Percentiles rank a stretch among this genome's conserved stretches.
Evolutionary conservation across 2,113 vertebrate species (phyloP).

Genomic region (Drymodes brunneopygia): DNA sequence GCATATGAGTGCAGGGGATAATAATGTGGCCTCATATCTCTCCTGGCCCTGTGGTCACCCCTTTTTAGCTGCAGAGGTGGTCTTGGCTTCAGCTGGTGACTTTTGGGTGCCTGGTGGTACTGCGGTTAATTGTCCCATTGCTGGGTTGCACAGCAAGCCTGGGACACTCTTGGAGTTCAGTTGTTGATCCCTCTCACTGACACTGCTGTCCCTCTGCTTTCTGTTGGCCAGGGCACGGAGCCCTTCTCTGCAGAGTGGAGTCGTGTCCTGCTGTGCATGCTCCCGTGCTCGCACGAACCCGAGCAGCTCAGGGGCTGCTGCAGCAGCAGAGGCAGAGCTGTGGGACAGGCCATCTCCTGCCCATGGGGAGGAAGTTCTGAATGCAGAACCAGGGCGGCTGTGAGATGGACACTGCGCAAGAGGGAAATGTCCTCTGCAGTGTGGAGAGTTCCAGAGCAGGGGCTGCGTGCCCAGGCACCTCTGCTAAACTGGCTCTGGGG

Average conservation of each 20-base stretch:
- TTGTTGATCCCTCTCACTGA: background rate
- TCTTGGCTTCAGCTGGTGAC: background rate
- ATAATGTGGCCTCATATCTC: background rate
- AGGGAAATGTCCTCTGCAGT: background rate
- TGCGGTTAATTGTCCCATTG: background rate
- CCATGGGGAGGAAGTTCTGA: background rate
- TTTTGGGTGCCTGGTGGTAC: background rate
- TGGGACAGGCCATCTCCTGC: background rate
- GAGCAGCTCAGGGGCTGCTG: background rate
- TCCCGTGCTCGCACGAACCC: rapidly evolving
- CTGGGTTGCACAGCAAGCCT: background rate
- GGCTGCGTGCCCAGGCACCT: background rate
- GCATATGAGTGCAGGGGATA: background rate
- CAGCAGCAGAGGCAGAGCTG: background rate
- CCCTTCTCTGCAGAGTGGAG: background rate
- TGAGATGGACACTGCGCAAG: background rate
- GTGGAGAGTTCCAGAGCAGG: background rate
- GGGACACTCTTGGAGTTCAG: background rate
- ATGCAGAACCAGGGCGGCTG: background rate
- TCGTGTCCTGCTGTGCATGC: rapidly evolving
- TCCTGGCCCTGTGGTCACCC: background rate
- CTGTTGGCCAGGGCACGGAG: background rate
- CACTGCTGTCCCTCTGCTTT: background rate
- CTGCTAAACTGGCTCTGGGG: background rate
- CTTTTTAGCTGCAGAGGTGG: background rate